Percentiles rank a stretch among this genome's conserved stretches.
phyloP scores from a whole-genome alignment of 2,113 vertebrate genomes.

The Cyprinodon tularosa region DNA sequence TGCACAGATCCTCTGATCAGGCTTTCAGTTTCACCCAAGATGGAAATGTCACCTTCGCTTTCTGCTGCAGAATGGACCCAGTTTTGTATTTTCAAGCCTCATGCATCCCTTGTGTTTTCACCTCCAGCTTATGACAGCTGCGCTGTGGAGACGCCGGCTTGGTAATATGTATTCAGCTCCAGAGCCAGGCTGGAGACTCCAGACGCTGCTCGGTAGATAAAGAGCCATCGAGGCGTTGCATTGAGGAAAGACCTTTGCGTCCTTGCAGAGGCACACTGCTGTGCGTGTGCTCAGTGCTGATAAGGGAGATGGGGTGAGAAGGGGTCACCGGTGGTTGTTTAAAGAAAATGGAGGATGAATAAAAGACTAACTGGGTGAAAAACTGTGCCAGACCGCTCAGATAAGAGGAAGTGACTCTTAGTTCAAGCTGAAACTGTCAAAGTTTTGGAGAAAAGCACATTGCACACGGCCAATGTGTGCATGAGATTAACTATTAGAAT shows the following conservation, averaged over 20 bases:
- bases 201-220: conserved; percentile 63
- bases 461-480: not conserved
- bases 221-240: conserved; percentile 59
- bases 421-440: not conserved
- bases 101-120: conserved; percentile 2
- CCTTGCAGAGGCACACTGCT: conserved; percentile 59
- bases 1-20: conserved; percentile 2
- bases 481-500: not conserved
- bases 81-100: conserved; percentile 33
- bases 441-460: not conserved
- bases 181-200: conserved; percentile 44
- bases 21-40: not conserved
- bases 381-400: conserved; percentile 34
- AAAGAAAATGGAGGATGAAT: conserved; percentile 13
- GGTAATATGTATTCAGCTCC: conserved; percentile 55
- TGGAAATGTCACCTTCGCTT: conserved; percentile 28
- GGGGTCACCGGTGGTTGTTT: conserved; percentile 53
- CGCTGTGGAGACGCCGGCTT: conserved; percentile 22
- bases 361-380: conserved; percentile 40
- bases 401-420: conserved; percentile 21
- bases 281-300: conserved; percentile 69
- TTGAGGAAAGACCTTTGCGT: conserved; percentile 60
- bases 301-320: conserved; percentile 72
- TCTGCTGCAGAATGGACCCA: conserved; percentile 29
- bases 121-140: conserved; percentile 15